These are phyloP conservation scores for Trinectes maculatus DNA, from an alignment of 2,113 vertebrate genomes.

Conservation along the genomic window DNA sequence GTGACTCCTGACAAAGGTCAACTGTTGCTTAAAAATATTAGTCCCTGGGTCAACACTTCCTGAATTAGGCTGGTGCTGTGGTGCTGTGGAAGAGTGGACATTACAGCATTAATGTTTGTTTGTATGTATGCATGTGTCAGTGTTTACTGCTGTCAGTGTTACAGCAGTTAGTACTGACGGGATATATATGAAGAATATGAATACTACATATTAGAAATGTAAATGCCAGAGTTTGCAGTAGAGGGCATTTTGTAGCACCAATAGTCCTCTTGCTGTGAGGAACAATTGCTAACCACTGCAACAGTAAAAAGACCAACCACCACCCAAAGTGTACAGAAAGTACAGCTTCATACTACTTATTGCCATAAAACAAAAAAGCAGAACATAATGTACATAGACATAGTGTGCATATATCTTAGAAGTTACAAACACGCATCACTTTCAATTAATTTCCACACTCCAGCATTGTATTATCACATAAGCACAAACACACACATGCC, in stretches of 20 bases:
- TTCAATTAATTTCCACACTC: background rate
- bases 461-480: conserved; percentile 4
- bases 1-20: conserved; percentile 51
- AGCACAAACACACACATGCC: conserved; percentile 1
- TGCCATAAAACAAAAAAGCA: background rate
- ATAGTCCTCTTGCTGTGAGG: no score
- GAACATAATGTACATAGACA: background rate
- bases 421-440: background rate
- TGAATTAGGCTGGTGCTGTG: conserved; percentile 27
- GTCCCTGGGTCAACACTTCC: conserved; percentile 32
- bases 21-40: conserved; percentile 31
- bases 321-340: no score
- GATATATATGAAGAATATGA: no score
- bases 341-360: background rate
- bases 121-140: no score
- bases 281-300: background rate
- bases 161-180: no score
- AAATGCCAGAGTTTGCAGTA: no score
- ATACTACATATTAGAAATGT: no score
- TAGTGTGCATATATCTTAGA: background rate
- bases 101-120: background rate
- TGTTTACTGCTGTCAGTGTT: no score
- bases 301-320: background rate
- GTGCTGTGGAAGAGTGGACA: conserved; percentile 6
- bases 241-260: no score